phyloP scores from a whole-genome alignment of 1,140 invertebrate genomes.

The Diorhabda elongata region DNA sequence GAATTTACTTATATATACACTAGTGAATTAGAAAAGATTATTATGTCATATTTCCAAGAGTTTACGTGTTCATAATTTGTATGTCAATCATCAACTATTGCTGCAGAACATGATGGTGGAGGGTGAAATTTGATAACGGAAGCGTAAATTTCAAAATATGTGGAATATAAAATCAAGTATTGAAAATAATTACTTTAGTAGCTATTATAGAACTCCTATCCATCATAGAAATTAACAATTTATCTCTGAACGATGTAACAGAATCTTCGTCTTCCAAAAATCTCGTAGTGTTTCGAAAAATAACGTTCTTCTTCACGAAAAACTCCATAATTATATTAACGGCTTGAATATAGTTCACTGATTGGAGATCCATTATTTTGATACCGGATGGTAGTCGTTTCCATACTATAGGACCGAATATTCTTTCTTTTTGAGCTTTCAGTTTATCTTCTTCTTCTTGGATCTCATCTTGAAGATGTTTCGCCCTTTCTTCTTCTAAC shows the following conservation, averaged over 20 bases:
- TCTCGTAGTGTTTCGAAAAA: conserved; percentile 47
- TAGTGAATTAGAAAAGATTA: too few relatives aligned
- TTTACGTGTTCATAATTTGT: too few relatives aligned
- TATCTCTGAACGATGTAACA: conserved; percentile 50
- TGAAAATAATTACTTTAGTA: neutral
- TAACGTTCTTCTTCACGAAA: conserved; percentile 51
- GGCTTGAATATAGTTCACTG: conserved; percentile 54
- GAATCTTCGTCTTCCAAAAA: conserved; percentile 52
- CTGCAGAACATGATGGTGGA: too few relatives aligned
- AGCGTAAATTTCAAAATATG: too few relatives aligned
- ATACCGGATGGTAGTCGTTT: conserved; percentile 49
- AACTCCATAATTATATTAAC: conserved; percentile 53
- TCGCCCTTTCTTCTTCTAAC: conserved; percentile 32
- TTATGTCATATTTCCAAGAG: too few relatives aligned
- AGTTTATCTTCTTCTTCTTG: conserved; percentile 39
- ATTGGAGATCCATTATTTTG: conserved; percentile 57
- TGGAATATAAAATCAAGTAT: too few relatives aligned
- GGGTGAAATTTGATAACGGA: too few relatives aligned
- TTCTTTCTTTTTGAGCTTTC: conserved; percentile 40
- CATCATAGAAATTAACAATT: conserved; percentile 55
- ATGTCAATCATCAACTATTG: too few relatives aligned
- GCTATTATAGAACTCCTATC: conserved; percentile 57
- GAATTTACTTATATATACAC: too few relatives aligned
- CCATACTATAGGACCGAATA: conserved; percentile 58
- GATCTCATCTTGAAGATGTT: conserved; percentile 33